phyloP scores from a whole-genome alignment of 2,113 vertebrate genomes.

The Psilopsiagon aurifrons region DNA sequence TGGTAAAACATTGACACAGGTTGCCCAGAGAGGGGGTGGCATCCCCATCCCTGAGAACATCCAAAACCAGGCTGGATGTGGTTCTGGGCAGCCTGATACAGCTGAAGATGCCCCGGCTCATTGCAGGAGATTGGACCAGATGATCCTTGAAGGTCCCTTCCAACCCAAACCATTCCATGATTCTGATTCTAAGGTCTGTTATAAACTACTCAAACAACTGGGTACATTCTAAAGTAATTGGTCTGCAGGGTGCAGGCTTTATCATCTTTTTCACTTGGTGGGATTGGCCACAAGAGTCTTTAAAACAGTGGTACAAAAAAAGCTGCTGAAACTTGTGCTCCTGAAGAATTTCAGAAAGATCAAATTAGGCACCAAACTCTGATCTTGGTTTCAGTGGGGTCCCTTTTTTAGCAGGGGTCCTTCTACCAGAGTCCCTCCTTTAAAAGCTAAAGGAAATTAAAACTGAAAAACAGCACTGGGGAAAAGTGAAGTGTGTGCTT shows the following conservation, averaged over 20 bases:
- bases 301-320: not conserved
- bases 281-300: not conserved
- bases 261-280: not conserved
- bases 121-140: not conserved
- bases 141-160: not conserved
- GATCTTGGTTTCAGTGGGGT: not conserved
- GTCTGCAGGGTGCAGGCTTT: not conserved
- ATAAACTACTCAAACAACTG: not conserved
- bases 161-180: not conserved
- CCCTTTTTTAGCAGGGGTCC: constrained; percentile 17
- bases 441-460: constrained; percentile 57
- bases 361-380: not conserved
- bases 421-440: constrained; percentile 23
- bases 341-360: constrained; percentile 40
- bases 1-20: not conserved
- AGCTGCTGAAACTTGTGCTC: not conserved
- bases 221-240: constrained; percentile 8
- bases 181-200: not conserved
- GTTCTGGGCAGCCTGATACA: not conserved
- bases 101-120: not conserved
- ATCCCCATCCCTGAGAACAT: not conserved
- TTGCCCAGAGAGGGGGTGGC: not conserved
- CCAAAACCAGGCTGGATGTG: not conserved
- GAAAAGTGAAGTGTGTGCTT: not conserved
- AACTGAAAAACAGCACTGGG: constrained; percentile 36